Conservation (phyloP, 1,140 invertebrate species). For the Cherax destructor region DNA sequence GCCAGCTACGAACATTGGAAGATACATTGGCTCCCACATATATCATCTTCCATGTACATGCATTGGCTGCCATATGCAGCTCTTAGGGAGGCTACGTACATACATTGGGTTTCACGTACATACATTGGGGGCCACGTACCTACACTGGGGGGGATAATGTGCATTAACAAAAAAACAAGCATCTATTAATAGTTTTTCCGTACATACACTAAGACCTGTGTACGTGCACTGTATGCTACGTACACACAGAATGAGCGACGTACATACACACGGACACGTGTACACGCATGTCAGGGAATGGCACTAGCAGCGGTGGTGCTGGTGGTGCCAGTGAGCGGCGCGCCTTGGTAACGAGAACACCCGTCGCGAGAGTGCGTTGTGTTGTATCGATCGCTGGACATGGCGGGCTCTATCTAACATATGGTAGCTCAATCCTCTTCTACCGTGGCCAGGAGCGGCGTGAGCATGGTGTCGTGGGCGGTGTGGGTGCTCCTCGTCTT, state of each 20-base stretch:
- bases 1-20: no score
- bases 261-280: neutral
- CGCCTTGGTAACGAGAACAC: slow-evolving; percentile 38
- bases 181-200: neutral
- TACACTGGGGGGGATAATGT: no score
- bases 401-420: slow-evolving; percentile 61
- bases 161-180: neutral
- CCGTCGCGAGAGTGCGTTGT: slow-evolving; percentile 35
- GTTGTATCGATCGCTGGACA: slow-evolving; percentile 59
- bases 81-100: neutral
- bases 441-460: slow-evolving; percentile 54
- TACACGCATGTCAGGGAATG: slow-evolving; percentile 20
- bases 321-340: slow-evolving; percentile 50
- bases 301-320: neutral
- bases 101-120: neutral
- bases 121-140: no score
- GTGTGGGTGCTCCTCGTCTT: slow-evolving; percentile 26
- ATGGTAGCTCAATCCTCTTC: slow-evolving; percentile 59
- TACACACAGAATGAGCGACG: neutral
- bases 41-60: no score
- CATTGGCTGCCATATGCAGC: no score
- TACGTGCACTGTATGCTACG: neutral
- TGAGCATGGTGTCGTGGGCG: slow-evolving; percentile 58
- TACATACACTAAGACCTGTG: no score
- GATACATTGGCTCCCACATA: no score